Conservation (phyloP, 92 coral and sea anemone genomes). For the Parazoanthus atlanticus region DNA sequence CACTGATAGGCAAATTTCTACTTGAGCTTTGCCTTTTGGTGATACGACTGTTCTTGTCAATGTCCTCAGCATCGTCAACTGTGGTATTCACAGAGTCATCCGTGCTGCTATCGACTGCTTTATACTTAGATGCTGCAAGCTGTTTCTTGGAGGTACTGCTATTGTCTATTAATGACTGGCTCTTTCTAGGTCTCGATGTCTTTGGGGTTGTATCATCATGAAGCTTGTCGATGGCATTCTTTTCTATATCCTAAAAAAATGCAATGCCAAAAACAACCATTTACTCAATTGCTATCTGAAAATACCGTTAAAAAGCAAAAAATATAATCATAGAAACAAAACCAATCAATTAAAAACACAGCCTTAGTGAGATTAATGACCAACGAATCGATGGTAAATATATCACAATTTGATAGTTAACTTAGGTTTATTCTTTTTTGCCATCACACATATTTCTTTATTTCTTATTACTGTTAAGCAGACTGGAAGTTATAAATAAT, state of each 20-base stretch:
- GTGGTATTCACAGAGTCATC: not conserved
- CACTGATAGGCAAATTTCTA: not conserved
- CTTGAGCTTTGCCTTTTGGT: not conserved
- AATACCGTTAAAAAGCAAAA: no score
- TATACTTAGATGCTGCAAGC: no score
- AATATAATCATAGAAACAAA: not conserved
- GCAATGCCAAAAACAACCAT: not conserved
- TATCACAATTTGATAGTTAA: not conserved
- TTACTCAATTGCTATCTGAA: not conserved
- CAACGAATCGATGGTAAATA: not conserved
- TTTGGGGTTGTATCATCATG: constrained; percentile 24
- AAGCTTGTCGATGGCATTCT: not conserved
- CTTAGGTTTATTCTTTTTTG: no score
- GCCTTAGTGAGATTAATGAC: no score
- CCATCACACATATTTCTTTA: no score
- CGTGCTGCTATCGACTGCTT: not conserved
- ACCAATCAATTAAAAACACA: not conserved
- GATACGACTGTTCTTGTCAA: not conserved
- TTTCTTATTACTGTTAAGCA: no score
- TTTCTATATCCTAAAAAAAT: not conserved
- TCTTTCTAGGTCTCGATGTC: not conserved
- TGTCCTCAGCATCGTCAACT: not conserved
- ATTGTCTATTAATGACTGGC: not conserved
- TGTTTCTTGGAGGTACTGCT: constrained; percentile 22
- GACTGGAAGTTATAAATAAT: no score